Evolutionary conservation across 2,888 invertebrate genomes (phyloP), one percentile per base, ranked within the genome.

Genomic region (Chymomyza amoena): DNA sequence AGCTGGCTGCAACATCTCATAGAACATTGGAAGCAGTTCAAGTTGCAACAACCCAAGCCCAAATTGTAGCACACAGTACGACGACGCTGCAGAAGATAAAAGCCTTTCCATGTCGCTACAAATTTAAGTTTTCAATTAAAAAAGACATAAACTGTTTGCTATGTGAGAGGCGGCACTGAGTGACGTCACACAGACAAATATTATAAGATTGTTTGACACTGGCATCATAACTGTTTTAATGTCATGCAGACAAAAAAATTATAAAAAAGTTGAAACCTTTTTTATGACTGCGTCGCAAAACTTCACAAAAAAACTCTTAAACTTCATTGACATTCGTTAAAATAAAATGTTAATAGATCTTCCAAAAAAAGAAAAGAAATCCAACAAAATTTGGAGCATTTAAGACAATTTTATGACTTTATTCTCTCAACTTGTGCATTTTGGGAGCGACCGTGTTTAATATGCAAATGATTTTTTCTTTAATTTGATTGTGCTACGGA

Each of bases 61-160:
- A 54, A 18, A 45, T 45, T 45, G 81, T 81, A 84, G 71, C 80
- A 77, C 81, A 76, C 81, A 76, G 72, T 80, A 82, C 85, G 87
- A 83, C 75, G 70, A 82, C 85, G 87, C 85, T 77, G 70, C 87
- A 80, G 84, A 88, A 80, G 84, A 88, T 84, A 84, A 84, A 84
- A 84, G 84, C 88, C 84, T 84, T 84, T 84, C 87, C 84, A 84
- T 84, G 84, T 84, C 84, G 88, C 84, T 78, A 86, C 84, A 84
- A 84, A 84, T 88, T 84, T 84, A 84, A 88, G 84, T 88, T 84
- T 88, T 84, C 84, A 84, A 84, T 84, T 86, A 84, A 84, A 84
- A 88, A 84, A 88, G 87, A 84, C 84, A 84, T 84, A 88, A 84
- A 84, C 75, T 78, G 77, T 65, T 6, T 73, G 75, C 32, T 75